phyloP scores from a whole-genome alignment of 2,888 invertebrate species.

The Tipula helvola region DNA sequence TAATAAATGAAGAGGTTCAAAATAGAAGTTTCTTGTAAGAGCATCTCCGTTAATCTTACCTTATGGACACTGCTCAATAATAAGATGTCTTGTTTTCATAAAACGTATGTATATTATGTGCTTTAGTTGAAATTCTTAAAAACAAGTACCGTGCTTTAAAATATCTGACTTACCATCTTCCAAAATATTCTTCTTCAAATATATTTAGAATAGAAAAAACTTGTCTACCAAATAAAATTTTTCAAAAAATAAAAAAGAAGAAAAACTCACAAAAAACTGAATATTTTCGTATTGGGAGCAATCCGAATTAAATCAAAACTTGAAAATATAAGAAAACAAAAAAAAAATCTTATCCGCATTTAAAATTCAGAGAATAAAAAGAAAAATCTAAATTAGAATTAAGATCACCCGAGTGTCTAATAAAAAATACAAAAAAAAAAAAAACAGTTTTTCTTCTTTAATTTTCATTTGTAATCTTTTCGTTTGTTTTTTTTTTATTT shows the following conservation, averaged over 20 bases:
- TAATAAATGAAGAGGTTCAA: too few relatives aligned
- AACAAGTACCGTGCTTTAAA: too few relatives aligned
- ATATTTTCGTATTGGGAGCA: neutral
- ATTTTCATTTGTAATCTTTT: neutral
- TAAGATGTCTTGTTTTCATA: too few relatives aligned
- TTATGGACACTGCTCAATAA: too few relatives aligned
- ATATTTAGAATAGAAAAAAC: neutral
- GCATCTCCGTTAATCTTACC: too few relatives aligned
- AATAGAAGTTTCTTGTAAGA: too few relatives aligned
- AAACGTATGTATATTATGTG: too few relatives aligned
- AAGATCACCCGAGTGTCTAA: constrained; percentile 4
- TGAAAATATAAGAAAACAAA: neutral
- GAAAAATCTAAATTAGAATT: neutral
- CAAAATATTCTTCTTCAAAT: neutral
- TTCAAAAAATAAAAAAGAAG: neutral
- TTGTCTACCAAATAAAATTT: neutral
- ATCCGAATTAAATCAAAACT: neutral
- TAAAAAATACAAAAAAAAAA: neutral
- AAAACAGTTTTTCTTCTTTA: neutral
- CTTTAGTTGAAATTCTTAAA: too few relatives aligned
- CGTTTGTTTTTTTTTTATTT: neutral
- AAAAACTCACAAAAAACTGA: neutral
- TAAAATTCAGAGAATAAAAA: neutral
- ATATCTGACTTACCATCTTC: neutral
- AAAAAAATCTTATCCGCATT: neutral